Base-by-base conservation (phyloP, 1,140 invertebrate genomes). In the Heliconius hermathena region DNA sequence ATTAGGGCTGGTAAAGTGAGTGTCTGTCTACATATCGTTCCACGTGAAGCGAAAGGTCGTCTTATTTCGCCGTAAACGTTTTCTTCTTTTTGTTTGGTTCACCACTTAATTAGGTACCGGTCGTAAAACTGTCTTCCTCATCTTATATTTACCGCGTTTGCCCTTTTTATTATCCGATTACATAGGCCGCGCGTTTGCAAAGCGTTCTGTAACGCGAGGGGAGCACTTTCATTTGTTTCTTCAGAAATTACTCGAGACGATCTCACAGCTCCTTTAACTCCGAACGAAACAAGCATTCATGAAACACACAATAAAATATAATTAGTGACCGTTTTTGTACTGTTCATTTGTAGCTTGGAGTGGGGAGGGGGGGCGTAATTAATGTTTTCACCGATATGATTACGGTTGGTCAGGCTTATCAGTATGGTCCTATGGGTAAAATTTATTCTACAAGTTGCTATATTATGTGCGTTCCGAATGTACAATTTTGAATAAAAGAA, bases 111-210 rank as follows among this genome's bases (percentile, higher is more conserved):
- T 94, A 94, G 93, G 93, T 93, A 89, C 88, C 88, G 91, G 88
- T 94, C 93, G 93, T 94, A 94, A 94, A 94, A 94, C 93, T 94
- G 93, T 94, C 93, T 94, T 93, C 91, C 93, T 94, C 93, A 93
- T 94, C 93, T 93, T 92, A 93, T 94, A 94, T 94, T 94, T 94
- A 94, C 92, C 93, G 92, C 91, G 92, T 94, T 94, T 93, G 93
- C 93, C 93, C 93, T 94, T 94, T 94, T 94, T 94, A 94, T 93
- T 94, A 94, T 93, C 91, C 93, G 93, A 94, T 94, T 93, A 94
- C 93, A 90, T 91, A 91, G 91, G 93, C 92, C 82, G 89, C 90
- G 91, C 90, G 88, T 93, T 92, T 93, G 91, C 83, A 91, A 92
- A 93, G 90, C 91, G 88, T 86, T 90, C 87, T 85, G 88, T 84